A percentile compares a stretch with the other conserved stretches of the same genome.
phyloP scores from a whole-genome alignment of 2,888 invertebrate species.

The Mesorhabditis belari region DNA sequence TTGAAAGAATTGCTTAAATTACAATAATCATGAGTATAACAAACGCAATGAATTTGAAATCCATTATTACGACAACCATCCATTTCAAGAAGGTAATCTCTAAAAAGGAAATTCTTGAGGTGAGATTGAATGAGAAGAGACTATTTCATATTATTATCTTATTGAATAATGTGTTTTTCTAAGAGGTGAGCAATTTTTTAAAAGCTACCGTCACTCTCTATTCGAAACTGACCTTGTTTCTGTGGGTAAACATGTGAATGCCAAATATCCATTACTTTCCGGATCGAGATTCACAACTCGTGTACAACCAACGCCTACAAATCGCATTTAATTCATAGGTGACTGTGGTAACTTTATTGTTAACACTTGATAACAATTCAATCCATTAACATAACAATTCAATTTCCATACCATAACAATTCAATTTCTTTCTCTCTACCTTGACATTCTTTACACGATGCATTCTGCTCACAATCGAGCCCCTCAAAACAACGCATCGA shows the following conservation, averaged over 20 bases:
- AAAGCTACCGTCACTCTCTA: too few species aligned
- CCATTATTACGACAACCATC: neutral
- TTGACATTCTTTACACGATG: neutral
- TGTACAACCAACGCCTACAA: neutral
- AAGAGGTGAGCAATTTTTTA: too few species aligned
- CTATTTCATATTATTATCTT: too few species aligned
- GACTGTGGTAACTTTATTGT: too few species aligned
- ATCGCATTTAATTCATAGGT: neutral
- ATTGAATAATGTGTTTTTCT: too few species aligned
- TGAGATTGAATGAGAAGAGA: too few species aligned
- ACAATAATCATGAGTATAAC: neutral
- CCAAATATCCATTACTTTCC: neutral
- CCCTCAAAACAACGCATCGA: neutral
- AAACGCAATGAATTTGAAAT: neutral
- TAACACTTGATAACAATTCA: too few species aligned
- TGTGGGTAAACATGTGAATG: neutral
- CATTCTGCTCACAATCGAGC: neutral
- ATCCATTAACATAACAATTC: too few species aligned
- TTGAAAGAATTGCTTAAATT: neutral
- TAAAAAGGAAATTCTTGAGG: neutral
- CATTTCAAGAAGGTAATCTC: neutral
- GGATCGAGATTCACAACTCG: neutral
- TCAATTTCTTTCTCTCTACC: too few species aligned
- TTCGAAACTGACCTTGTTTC: neutral
- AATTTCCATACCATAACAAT: too few species aligned